Percentiles rank a stretch among this genome's conserved stretches.
These are phyloP conservation scores for Eueremaeus valkanovi DNA, from an alignment of 2,888 invertebrate genomes.

Conservation along the genomic window DNA sequence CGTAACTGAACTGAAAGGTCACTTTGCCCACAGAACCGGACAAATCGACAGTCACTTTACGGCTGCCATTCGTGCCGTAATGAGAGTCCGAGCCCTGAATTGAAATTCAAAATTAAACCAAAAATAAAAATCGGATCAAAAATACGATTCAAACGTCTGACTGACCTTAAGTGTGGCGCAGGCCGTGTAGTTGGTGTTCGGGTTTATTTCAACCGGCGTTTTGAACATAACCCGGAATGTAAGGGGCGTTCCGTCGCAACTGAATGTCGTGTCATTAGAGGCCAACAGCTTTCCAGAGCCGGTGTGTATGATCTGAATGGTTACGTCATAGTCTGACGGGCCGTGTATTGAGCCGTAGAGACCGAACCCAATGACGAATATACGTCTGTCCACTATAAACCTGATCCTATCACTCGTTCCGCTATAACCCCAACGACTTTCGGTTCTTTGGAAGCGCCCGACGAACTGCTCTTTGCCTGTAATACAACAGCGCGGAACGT, in stretches of 20 bases:
- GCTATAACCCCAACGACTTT: constrained; percentile 77
- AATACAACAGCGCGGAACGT: constrained; percentile 69
- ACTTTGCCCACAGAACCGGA: constrained; percentile 66
- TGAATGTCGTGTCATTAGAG: constrained; percentile 69
- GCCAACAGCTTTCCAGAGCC: constrained; percentile 70
- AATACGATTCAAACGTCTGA: too few species aligned
- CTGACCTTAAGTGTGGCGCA: constrained; percentile 73
- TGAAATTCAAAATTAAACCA: too few species aligned
- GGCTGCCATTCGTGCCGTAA: constrained; percentile 74
- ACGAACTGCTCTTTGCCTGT: constrained; percentile 72
- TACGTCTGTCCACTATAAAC: constrained; percentile 72
- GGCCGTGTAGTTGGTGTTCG: constrained; percentile 73
- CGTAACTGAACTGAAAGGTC: constrained; percentile 75
- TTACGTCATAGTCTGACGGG: constrained; percentile 68
- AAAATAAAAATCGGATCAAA: neutral
- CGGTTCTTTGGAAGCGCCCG: constrained; percentile 69
- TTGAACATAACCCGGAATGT: constrained; percentile 77
- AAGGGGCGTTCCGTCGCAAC: constrained; percentile 71
- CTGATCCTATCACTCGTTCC: constrained; percentile 76
- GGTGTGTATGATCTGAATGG: constrained; percentile 70
- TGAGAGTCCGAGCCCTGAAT: constrained; percentile 84
- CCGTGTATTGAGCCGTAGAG: constrained; percentile 77
- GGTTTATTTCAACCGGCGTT: constrained; percentile 73
- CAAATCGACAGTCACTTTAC: constrained; percentile 69
- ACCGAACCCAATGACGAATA: constrained; percentile 78